phyloP scores from a whole-genome alignment of 2,888 invertebrate genomes.

The Athetis lepigone region DNA sequence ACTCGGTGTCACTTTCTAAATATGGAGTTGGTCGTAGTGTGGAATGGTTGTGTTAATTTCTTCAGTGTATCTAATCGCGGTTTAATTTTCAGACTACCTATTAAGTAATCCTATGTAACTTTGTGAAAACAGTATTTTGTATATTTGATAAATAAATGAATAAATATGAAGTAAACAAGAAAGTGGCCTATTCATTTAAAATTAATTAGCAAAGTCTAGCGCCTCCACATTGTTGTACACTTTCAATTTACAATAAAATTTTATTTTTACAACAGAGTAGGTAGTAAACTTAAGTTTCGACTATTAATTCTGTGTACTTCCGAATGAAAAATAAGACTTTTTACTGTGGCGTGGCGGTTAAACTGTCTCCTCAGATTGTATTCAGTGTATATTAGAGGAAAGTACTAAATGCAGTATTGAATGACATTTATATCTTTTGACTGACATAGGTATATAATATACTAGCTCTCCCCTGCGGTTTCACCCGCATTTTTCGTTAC shows the following conservation, averaged over 20 bases:
- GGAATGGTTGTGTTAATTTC: background rate
- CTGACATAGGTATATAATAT: too few relatives aligned
- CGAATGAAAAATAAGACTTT: constrained; percentile 21
- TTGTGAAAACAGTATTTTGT: background rate
- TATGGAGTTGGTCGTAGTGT: constrained; percentile 10
- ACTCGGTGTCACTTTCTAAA: constrained; percentile 27
- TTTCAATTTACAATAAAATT: background rate
- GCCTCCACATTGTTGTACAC: background rate
- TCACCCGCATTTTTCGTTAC: too few relatives aligned
- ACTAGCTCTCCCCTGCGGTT: too few relatives aligned
- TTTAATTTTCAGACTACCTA: background rate
- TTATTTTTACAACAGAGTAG: constrained; percentile 2
- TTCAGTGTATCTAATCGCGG: background rate
- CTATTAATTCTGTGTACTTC: constrained; percentile 22
- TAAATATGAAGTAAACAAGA: too few relatives aligned
- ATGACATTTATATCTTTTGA: constrained; percentile 30
- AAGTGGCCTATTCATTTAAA: background rate
- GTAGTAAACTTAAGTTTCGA: constrained; percentile 2
- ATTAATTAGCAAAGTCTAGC: background rate
- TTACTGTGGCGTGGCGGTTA: constrained; percentile 1
- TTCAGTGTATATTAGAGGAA: constrained; percentile 25
- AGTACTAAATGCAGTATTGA: constrained; percentile 8
- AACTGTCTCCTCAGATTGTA: constrained; percentile 5
- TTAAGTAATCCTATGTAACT: background rate
- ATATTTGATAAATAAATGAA: too few relatives aligned